phyloP scores from a whole-genome alignment of 2,113 vertebrate genomes.

The Furnarius figulus region DNA sequence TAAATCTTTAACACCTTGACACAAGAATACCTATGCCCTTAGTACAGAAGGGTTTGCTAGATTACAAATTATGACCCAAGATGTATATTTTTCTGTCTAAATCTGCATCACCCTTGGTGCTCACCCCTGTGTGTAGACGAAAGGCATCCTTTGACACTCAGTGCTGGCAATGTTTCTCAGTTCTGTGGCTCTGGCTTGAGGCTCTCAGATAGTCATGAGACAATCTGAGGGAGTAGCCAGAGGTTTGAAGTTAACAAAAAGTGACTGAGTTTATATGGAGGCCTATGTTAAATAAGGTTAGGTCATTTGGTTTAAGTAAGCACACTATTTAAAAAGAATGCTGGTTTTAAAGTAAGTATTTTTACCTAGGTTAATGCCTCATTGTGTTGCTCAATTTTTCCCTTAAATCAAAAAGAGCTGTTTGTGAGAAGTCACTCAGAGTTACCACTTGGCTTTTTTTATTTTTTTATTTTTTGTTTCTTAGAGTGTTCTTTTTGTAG shows the following conservation, averaged over 20 bases:
- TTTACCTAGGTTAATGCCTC: neutral
- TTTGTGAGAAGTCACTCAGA: neutral
- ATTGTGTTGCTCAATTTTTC: neutral
- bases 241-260: constrained; percentile 57
- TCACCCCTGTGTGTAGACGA: neutral
- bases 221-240: constrained; percentile 20
- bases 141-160: neutral
- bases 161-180: neutral
- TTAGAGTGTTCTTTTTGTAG: neutral
- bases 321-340: neutral
- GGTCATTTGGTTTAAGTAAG: constrained; percentile 30
- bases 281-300: constrained; percentile 51
- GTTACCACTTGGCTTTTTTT: neutral
- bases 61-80: neutral
- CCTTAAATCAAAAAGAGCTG: neutral
- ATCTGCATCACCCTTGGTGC: neutral
- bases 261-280: constrained; percentile 13
- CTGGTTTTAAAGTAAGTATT: neutral
- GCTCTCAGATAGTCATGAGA: constrained; percentile 42
- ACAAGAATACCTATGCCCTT: neutral
- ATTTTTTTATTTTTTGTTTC: too few species aligned
- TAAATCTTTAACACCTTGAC: neutral
- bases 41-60: neutral
- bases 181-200: neutral
- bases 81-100: neutral